Percentiles rank a stretch among this genome's conserved stretches.
These are phyloP conservation scores for Agrilus planipennis DNA, from an alignment of 1,140 invertebrate species.

Conservation along the genomic window DNA sequence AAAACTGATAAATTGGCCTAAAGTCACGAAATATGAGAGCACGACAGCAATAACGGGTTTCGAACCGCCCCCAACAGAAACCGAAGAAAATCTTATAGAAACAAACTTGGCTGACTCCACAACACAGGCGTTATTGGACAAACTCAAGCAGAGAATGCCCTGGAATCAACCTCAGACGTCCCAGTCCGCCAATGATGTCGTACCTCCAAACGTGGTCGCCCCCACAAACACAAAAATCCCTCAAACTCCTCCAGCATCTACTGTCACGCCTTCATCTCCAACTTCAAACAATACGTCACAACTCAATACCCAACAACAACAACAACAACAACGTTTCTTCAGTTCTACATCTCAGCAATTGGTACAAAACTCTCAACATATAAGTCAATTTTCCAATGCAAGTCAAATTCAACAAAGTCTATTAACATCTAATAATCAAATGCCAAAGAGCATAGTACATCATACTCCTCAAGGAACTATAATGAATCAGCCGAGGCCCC, in stretches of 20 bases:
- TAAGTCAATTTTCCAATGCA: conserved; percentile 11
- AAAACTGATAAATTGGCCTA: conserved; percentile 50
- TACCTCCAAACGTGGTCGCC: conserved; percentile 34
- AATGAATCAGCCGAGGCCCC: conserved; percentile 11
- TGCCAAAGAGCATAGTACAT: conserved; percentile 24
- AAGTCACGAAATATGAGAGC: conserved; percentile 32
- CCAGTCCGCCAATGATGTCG: conserved; percentile 30
- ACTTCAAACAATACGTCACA: conserved; percentile 3
- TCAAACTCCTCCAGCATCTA: too few relatives aligned
- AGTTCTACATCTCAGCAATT: conserved; percentile 6
- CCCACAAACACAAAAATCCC: too few relatives aligned
- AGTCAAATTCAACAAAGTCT: conserved; percentile 17
- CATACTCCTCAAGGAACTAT: conserved; percentile 23
- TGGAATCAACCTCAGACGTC: conserved; percentile 54
- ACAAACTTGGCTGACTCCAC: conserved; percentile 27
- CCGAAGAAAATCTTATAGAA: conserved; percentile 12
- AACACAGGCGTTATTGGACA: conserved; percentile 57
- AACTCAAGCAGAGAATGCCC: conserved; percentile 65
- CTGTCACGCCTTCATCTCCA: not conserved
- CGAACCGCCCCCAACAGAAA: conserved; percentile 20
- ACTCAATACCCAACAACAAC: conserved; percentile 1
- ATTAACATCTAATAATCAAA: conserved; percentile 15
- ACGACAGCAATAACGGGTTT: conserved; percentile 32
- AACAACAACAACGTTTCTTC: conserved; percentile 7
- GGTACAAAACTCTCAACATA: conserved; percentile 7